A percentile compares a stretch with the other conserved stretches of the same genome.
These are phyloP conservation scores for Apogon talboti DNA, from an alignment of 2,797 vertebrate genomes.

Conservation along the genomic window DNA sequence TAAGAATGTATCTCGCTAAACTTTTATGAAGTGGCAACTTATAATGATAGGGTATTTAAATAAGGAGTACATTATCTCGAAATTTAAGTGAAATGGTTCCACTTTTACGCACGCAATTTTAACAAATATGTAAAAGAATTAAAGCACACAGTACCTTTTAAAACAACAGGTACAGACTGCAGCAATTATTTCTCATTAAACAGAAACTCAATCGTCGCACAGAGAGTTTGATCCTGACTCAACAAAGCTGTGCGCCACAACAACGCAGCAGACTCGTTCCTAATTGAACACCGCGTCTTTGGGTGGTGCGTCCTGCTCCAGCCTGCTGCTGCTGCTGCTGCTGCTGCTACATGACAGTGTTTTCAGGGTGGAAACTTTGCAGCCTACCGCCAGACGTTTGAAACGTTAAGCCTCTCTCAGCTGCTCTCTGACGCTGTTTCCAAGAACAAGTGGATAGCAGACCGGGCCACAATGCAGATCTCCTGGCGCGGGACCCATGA, in stretches of 20 bases:
- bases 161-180: not conserved
- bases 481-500: slow-evolving; percentile 53
- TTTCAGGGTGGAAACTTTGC: slow-evolving; percentile 66
- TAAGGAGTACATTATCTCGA: no score
- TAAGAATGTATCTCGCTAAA: not conserved
- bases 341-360: slow-evolving; percentile 37
- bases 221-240: not conserved
- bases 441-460: slow-evolving; percentile 48
- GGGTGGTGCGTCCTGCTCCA: slow-evolving; percentile 21
- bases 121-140: not conserved
- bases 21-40: not conserved
- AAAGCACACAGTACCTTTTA: slow-evolving; percentile 11
- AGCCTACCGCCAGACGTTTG: slow-evolving; percentile 71
- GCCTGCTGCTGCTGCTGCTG: not conserved
- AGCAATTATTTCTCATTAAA: slow-evolving; percentile 6
- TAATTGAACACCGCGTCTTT: slow-evolving; percentile 17
- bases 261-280: slow-evolving; percentile 7
- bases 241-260: not conserved
- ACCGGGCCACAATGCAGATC: slow-evolving; percentile 61
- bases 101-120: slow-evolving; percentile 28
- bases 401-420: slow-evolving; percentile 76
- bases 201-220: not conserved
- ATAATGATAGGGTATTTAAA: not conserved
- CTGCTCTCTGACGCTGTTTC: slow-evolving; percentile 73
- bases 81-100: no score